Percentiles rank a stretch among this genome's conserved stretches.
These are phyloP conservation scores for Ophion ventricosus DNA, from an alignment of 2,888 invertebrate species.

Conservation along the genomic window DNA sequence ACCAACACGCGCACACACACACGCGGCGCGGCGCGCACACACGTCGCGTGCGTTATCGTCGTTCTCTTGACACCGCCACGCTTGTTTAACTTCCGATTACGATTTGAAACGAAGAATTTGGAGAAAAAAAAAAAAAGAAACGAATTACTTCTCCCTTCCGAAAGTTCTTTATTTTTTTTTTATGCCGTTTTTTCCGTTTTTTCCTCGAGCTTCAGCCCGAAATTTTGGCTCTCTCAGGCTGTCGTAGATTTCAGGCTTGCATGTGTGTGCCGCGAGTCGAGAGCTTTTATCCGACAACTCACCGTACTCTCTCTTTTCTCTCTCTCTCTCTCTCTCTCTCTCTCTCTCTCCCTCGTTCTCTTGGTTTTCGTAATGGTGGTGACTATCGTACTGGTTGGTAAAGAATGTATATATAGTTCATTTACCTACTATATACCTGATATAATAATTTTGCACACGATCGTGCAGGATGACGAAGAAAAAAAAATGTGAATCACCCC, in stretches of 20 bases:
- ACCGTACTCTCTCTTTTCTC: constrained; percentile 36
- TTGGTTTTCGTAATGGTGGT: constrained; percentile 52
- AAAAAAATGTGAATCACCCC: constrained; percentile 56
- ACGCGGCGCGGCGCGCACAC: constrained; percentile 47
- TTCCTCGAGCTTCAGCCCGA: constrained; percentile 7
- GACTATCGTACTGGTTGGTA: constrained; percentile 51
- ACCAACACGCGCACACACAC: constrained; percentile 45
- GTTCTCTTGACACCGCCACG: constrained; percentile 61
- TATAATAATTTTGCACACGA: constrained; percentile 51
- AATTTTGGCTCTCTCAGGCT: neutral
- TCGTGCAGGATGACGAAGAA: constrained; percentile 38
- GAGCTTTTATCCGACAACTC: constrained; percentile 34
- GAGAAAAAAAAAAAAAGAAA: neutral
- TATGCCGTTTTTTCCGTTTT: neutral
- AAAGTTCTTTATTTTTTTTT: neutral
- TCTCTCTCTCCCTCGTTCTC: constrained; percentile 53
- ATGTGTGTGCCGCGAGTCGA: constrained; percentile 21
- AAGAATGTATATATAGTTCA: constrained; percentile 42
- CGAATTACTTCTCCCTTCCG: neutral
- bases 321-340: constrained; percentile 56
- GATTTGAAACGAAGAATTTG: neutral
- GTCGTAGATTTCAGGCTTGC: constrained; percentile 11
- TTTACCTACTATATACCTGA: constrained; percentile 29
- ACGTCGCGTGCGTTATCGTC: constrained; percentile 56
- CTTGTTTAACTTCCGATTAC: constrained; percentile 40